Base-by-base conservation (phyloP, 2,797 vertebrate genomes). In the Lepus townsendii region DNA sequence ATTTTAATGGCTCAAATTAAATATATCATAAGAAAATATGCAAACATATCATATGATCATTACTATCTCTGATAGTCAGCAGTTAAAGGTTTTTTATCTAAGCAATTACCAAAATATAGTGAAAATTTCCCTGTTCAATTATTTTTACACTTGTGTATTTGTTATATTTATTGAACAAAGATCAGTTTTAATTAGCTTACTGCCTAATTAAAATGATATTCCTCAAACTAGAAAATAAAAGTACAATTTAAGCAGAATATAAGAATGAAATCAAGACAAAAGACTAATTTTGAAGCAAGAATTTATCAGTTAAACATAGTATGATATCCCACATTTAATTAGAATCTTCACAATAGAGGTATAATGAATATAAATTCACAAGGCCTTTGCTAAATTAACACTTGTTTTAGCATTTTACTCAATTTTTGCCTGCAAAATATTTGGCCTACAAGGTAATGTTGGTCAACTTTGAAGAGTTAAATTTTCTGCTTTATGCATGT, bases 261-360 rank as follows among this genome's bases (percentile, higher is more conserved):
- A 83, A 75, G 72, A 91, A 86, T 86, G 32, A 93, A 96, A 90
- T 4, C 13, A 88, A 95, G n/a, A 93, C 65, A 93, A 94, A 96
- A 93, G 72, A 94, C 78, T 88, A 97, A 97, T 97, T 96, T 96
- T 88, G 73, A 95, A 94, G 75, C 26, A 85, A 30, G 50, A 94
- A 83, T 97, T 94, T 77, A 95, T 94, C 38, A 77, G 72, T 88
- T 92, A 96, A 96, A 69, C n/a, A 57, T 83, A 92, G 27, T 76
- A 32, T 85, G 87, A 95, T 94, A 96, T 95, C 84, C 82, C 82
- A 63, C 13, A 91, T 91, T 88, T 97, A 93, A 95, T 97, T 92
- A 95, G 62, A 94, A 85, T 62, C 7, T 11, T 92, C 76, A 92
- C 32, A 83, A 88, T 20, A 94, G 79, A 93, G 19, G 19, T n/a